Evolutionary conservation across 2,888 invertebrate genomes (phyloP).

Genomic region (Crepidodera aurea): DNA sequence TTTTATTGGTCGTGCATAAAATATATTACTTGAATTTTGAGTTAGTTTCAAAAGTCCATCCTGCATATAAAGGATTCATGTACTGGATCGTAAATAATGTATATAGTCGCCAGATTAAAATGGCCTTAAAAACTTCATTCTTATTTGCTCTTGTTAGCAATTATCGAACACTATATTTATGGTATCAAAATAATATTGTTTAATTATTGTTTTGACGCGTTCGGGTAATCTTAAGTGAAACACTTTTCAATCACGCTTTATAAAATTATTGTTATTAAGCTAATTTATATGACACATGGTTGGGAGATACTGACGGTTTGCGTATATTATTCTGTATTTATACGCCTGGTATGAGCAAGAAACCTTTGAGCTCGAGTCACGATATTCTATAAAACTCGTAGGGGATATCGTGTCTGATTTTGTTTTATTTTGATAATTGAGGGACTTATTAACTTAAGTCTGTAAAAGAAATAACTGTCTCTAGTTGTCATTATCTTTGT

Average conservation of each 20-base stretch:
- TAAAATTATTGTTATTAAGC: constrained; percentile 4
- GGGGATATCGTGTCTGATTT: background rate
- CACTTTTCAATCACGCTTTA: constrained; percentile 13
- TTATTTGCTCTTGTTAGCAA: constrained; percentile 2
- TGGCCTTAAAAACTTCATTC: background rate
- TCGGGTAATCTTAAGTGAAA: constrained; percentile 1
- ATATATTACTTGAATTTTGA: too few species aligned
- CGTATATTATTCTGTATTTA: constrained; percentile 3
- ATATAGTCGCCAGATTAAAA: background rate
- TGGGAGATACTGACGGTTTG: constrained; percentile 6
- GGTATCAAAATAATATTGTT: constrained; percentile 11
- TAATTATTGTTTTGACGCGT: constrained; percentile 6
- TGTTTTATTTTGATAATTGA: background rate
- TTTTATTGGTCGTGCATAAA: too few species aligned
- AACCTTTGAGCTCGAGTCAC: background rate
- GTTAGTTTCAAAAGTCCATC: too few species aligned
- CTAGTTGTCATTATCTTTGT: too few species aligned
- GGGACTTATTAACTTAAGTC: too few species aligned
- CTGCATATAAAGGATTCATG: too few species aligned
- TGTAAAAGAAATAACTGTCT: too few species aligned
- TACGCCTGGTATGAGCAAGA: background rate
- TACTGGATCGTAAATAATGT: background rate
- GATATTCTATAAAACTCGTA: constrained; percentile 1
- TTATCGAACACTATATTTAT: constrained; percentile 1
- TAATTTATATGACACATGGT: constrained; percentile 14